Conservation (phyloP, 2,888 invertebrate species). For the Craniophora ligustri region DNA sequence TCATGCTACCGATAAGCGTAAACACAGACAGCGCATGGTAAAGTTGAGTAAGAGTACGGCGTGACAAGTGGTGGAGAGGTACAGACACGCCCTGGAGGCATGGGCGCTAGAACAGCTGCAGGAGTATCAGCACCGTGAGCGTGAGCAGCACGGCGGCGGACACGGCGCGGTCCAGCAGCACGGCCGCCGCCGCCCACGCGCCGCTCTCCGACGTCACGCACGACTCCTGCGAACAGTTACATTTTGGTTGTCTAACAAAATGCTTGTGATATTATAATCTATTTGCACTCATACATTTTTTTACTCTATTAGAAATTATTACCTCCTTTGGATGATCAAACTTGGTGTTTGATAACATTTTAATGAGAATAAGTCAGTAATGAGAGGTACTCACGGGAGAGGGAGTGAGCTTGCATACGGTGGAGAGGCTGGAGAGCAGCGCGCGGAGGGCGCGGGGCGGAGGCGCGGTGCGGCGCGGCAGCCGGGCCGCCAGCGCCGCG, state of each 20-base stretch:
- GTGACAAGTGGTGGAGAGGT: no score
- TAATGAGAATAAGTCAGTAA: no score
- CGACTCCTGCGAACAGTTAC: slow-evolving; percentile 36
- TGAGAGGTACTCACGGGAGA: slow-evolving; percentile 43
- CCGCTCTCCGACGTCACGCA: slow-evolving; percentile 53
- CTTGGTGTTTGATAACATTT: no score
- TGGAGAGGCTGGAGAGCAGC: slow-evolving; percentile 55
- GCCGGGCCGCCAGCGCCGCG: slow-evolving; percentile 64
- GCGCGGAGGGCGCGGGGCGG: slow-evolving; percentile 63
- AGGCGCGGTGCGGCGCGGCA: slow-evolving; percentile 57
- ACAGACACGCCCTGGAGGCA: no score
- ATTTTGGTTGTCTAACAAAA: not conserved
- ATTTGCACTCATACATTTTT: no score
- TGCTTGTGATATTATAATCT: not conserved
- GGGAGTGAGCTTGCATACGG: slow-evolving; percentile 58
- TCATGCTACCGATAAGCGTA: no score
- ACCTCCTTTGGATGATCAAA: no score
- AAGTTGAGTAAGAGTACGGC: no score
- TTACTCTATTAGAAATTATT: no score
- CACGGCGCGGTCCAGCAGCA: slow-evolving; percentile 68
- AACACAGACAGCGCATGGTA: not conserved
- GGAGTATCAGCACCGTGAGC: slow-evolving; percentile 52
- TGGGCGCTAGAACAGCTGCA: slow-evolving; percentile 34
- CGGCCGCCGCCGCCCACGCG: slow-evolving; percentile 74
- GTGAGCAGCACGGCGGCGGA: slow-evolving; percentile 56